These are phyloP conservation scores for Phenganax marumi DNA, from an alignment of 92 coral and sea anemone species.

Conservation along the genomic window DNA sequence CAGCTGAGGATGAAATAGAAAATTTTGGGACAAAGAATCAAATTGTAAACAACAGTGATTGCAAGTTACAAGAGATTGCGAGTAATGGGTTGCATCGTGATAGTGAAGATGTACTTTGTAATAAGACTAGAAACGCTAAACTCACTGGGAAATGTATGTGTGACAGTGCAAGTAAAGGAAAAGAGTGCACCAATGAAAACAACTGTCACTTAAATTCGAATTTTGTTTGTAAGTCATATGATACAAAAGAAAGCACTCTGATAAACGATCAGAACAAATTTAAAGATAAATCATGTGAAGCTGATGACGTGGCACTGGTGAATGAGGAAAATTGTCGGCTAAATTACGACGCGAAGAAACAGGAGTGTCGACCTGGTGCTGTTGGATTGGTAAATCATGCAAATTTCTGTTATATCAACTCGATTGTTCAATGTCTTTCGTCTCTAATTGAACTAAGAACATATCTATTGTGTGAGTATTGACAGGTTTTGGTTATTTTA, in stretches of 20 bases:
- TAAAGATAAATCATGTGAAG: neutral
- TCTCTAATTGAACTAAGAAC: conserved; percentile 74
- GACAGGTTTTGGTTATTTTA: neutral
- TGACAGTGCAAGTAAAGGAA: conserved; percentile 7
- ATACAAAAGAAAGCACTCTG: neutral
- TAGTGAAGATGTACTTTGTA: neutral
- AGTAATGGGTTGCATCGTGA: neutral
- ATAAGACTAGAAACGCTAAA: neutral
- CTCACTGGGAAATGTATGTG: neutral
- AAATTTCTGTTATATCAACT: conserved; percentile 88
- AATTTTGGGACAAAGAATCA: neutral
- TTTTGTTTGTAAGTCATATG: neutral
- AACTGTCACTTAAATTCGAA: neutral
- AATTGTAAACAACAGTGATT: neutral
- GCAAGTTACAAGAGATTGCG: neutral
- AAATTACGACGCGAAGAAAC: conserved; percentile 28
- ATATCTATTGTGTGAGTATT: conserved; percentile 72
- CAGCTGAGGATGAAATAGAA: neutral
- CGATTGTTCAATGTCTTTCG: conserved; percentile 94
- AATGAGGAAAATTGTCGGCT: neutral
- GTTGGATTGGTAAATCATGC: conserved; percentile 82
- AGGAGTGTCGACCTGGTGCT: conserved; percentile 58
- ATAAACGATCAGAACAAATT: neutral
- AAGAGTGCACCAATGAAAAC: neutral
- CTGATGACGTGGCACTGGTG: neutral